Percentiles rank a stretch among this genome's conserved stretches.
phyloP scores from a whole-genome alignment of 2,888 invertebrate genomes.

The Aphidoletes aphidimyza region DNA sequence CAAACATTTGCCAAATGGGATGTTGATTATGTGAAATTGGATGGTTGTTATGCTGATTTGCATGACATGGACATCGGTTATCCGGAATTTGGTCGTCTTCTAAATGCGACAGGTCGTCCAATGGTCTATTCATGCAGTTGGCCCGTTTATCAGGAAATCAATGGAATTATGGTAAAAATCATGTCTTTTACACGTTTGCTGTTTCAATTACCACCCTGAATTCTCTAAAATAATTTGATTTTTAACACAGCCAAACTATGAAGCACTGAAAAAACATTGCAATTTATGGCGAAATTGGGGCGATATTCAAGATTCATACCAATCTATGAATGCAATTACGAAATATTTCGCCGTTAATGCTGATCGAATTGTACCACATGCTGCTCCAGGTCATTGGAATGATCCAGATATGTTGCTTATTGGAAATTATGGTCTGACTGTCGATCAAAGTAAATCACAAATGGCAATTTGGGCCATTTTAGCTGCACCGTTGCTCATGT shows the following conservation, averaged over 20 bases:
- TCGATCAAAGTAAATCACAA: constrained; percentile 76
- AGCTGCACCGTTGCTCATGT: constrained; percentile 79
- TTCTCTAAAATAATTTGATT: too few relatives aligned
- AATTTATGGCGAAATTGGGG: constrained; percentile 77
- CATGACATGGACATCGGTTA: constrained; percentile 73
- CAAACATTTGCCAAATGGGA: constrained; percentile 81
- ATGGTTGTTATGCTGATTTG: constrained; percentile 78
- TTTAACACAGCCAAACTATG: constrained; percentile 73
- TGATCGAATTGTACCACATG: constrained; percentile 70
- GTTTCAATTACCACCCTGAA: too few relatives aligned
- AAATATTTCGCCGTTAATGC: constrained; percentile 73
- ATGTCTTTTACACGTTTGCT: too few relatives aligned
- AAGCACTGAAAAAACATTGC: constrained; percentile 69
- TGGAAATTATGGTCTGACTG: constrained; percentile 73
- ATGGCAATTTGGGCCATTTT: constrained; percentile 81
- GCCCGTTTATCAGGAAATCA: constrained; percentile 77
- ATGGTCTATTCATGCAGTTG: constrained; percentile 85
- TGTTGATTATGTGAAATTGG: constrained; percentile 83
- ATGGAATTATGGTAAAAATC: constrained; percentile 67
- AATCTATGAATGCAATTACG: constrained; percentile 69
- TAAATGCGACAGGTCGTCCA: constrained; percentile 80
- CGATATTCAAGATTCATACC: constrained; percentile 74
- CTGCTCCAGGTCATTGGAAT: constrained; percentile 77
- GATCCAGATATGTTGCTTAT: constrained; percentile 77
- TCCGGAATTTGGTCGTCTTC: constrained; percentile 73